Conservation (phyloP, 2,888 invertebrate genomes). For the Plagodis dolabraria region DNA sequence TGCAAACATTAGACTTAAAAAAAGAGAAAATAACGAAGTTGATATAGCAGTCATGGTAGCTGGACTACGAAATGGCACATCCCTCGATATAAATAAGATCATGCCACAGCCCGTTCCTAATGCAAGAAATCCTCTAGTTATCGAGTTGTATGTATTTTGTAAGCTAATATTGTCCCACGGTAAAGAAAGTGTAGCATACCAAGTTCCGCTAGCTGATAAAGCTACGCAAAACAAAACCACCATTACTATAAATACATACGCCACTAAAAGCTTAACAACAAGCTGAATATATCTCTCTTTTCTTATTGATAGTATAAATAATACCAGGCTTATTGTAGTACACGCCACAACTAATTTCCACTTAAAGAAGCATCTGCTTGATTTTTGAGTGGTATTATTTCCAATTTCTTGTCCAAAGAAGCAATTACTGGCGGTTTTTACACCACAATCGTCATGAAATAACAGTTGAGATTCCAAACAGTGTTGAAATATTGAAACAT, state of each 20-base stretch:
- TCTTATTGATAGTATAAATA: constrained; percentile 63
- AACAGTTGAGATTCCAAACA: constrained; percentile 68
- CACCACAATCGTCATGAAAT: constrained; percentile 68
- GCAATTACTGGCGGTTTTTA: constrained; percentile 68
- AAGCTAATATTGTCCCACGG: constrained; percentile 49
- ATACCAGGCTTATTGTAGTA: constrained; percentile 42
- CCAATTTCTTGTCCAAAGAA: constrained; percentile 72
- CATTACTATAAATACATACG: constrained; percentile 52
- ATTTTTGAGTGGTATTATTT: constrained; percentile 49
- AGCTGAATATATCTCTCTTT: constrained; percentile 58
- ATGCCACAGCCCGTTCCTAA: constrained; percentile 68
- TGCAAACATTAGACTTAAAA: constrained; percentile 52
- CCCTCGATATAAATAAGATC: constrained; percentile 59
- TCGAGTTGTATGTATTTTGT: constrained; percentile 44
- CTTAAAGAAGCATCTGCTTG: constrained; percentile 47
- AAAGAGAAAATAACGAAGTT: constrained; percentile 55
- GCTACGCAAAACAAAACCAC: constrained; percentile 63
- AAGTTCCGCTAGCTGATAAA: constrained; percentile 65
- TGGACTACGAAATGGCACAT: constrained; percentile 70
- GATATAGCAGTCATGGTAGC: constrained; percentile 70
- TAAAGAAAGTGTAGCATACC: constrained; percentile 58
- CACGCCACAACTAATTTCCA: constrained; percentile 61
- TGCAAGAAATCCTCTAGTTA: constrained; percentile 56
- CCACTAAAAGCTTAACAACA: constrained; percentile 49
- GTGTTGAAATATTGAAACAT: constrained; percentile 71